phyloP scores from a whole-genome alignment of 2,797 vertebrate genomes.

The Hypotaenidia philippensis region DNA sequence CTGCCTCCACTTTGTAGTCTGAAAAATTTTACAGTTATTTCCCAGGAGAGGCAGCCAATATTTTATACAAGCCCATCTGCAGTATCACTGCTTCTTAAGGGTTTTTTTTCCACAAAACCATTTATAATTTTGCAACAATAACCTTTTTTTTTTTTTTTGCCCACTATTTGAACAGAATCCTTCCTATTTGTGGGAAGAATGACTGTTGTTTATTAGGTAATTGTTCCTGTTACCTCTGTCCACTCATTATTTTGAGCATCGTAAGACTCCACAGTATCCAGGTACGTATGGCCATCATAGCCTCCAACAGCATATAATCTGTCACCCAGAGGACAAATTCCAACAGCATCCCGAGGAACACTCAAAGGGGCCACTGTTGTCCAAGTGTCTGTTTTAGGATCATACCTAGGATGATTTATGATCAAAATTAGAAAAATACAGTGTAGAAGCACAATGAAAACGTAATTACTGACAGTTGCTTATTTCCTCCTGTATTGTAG shows the following conservation, averaged over 20 bases:
- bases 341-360: slow-evolving; percentile 92
- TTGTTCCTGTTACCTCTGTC: slow-evolving; percentile 87
- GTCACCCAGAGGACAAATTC: slow-evolving; percentile 93
- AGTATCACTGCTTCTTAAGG: too few relatives aligned
- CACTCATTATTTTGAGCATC: slow-evolving; percentile 96
- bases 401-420: slow-evolving; percentile 84
- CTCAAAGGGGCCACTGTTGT: slow-evolving; percentile 93
- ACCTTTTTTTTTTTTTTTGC: neutral
- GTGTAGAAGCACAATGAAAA: neutral
- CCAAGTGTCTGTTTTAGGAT: slow-evolving; percentile 96
- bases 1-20: too few relatives aligned
- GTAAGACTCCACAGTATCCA: slow-evolving; percentile 94
- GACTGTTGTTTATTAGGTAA: rapidly evolving
- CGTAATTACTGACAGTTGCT: rapidly evolving
- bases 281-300: slow-evolving; percentile 93
- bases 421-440: neutral
- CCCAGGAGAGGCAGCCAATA: too few relatives aligned
- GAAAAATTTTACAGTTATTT: too few relatives aligned
- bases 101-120: too few relatives aligned
- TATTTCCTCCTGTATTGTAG: neutral
- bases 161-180: rapidly evolving
- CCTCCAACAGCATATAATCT: slow-evolving; percentile 94
- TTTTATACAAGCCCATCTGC: too few relatives aligned
- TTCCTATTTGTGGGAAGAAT: neutral
- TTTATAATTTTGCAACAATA: too few relatives aligned